Percentiles rank a stretch among this genome's conserved stretches.
Conservation (phyloP, 2,888 invertebrate genomes). For the Auanema freiburgensis region DNA sequence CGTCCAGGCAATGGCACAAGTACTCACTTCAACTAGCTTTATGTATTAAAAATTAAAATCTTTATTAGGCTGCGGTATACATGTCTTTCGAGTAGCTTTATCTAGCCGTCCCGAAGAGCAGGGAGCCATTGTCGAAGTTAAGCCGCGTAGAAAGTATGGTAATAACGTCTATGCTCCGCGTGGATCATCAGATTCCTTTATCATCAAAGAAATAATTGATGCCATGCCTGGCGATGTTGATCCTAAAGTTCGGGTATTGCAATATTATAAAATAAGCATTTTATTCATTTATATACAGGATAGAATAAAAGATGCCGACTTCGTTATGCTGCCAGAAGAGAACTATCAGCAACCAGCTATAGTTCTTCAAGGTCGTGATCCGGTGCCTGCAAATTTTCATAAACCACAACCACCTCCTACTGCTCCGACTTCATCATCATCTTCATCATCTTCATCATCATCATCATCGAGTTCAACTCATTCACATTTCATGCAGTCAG, state of each 20-base stretch:
- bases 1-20: no score
- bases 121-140: constrained; percentile 15
- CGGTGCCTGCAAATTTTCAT: no score
- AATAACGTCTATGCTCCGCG: constrained; percentile 15
- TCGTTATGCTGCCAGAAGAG: background rate
- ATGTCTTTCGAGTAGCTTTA: constrained; percentile 17
- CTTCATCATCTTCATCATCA: no score
- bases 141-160: constrained; percentile 15
- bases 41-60: no score
- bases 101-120: constrained; percentile 19
- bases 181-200: constrained; percentile 17
- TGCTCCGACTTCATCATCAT: no score
- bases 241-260: constrained; percentile 11
- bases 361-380: no score
- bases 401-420: no score
- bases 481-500: no score
- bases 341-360: background rate
- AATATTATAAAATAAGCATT: no score
- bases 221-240: constrained; percentile 13
- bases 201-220: constrained; percentile 9
- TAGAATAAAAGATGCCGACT: background rate
- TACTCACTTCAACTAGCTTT: no score
- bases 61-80: constrained; percentile 11
- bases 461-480: no score
- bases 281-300: background rate